Evolutionary conservation across 2,797 vertebrate genomes (phyloP).

Genomic region (Pogoniulus pusillus): DNA sequence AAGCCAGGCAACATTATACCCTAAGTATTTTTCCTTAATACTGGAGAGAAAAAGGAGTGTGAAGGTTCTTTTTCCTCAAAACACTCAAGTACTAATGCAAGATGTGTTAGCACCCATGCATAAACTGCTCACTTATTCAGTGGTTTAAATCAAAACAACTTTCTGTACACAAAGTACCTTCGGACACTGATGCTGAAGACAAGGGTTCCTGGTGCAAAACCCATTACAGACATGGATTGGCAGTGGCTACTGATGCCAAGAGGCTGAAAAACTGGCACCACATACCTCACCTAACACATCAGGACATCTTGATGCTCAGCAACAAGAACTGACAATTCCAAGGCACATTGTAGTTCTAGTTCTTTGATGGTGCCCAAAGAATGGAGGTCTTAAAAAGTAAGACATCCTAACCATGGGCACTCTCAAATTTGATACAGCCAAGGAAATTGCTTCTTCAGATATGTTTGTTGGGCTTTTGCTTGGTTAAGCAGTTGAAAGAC

Average conservation of each 20-base stretch:
- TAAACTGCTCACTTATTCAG: background rate
- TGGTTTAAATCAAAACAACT: background rate
- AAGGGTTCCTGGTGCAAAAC: background rate
- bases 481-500: background rate
- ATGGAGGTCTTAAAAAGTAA: background rate
- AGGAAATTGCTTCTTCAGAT: background rate
- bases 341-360: background rate
- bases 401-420: background rate
- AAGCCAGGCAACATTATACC: constrained; percentile 37
- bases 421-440: background rate
- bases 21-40: background rate
- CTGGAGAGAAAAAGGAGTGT: background rate
- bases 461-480: background rate
- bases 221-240: background rate
- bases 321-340: background rate
- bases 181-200: background rate
- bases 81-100: accelerated
- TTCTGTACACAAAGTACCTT: background rate
- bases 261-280: background rate
- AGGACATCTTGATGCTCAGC: background rate
- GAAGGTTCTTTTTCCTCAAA: background rate
- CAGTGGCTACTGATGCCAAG: background rate
- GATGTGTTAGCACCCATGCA: background rate
- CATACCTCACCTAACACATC: background rate
- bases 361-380: background rate